Evolutionary conservation across 2,888 invertebrate species (phyloP), one percentile per base, ranked within the genome.

Genomic region (Dynastes tityus): DNA sequence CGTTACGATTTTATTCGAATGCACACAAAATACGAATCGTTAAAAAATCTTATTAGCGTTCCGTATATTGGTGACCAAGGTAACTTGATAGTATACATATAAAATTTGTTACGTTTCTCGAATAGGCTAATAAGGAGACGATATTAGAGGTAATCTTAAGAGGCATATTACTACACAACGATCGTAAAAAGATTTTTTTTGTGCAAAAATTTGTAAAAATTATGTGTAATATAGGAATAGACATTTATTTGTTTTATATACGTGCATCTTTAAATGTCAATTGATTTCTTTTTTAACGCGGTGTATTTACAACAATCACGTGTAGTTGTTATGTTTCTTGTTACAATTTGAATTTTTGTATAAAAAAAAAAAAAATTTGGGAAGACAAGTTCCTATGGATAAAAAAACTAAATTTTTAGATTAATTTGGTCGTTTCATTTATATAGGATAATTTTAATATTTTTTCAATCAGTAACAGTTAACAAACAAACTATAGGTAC

Each of bases 181-280:
- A 45, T 45, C 8, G 45, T 45, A 45, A 45, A 58, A 22, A 22
- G 55, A 22, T 58, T 1, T 8, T 22, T 8, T 58, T 22, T n/a
- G 55, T 58, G 55, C 55, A 58, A 58, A 45, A 58, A 58, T 58
- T 58, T 58, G 22, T 58, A 58, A 58, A 58, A 58, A 27, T 58
- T 22, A 58, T 22, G 55, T 58, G 55, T 58, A 45, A 11, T 45
- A 11, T 45, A 45, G 45, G 45, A 45, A 45, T 45, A 45, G 2
- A 45, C 45, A 8, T 8, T 45, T 45, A 11, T 45, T 5, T 5
- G 32, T 37, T 37, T 37, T 53, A 53, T n/a, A 13, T 51, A 13
- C 9, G 13, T 53, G 16, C 16, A 53, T 53, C 4, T 53, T n/a
- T 53, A 11, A 16, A n/a, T 53, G 5, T 58, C 16, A 58, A 58